Evolutionary conservation across 2,888 invertebrate species (phyloP).

Genomic region (Cybosia mesomella): DNA sequence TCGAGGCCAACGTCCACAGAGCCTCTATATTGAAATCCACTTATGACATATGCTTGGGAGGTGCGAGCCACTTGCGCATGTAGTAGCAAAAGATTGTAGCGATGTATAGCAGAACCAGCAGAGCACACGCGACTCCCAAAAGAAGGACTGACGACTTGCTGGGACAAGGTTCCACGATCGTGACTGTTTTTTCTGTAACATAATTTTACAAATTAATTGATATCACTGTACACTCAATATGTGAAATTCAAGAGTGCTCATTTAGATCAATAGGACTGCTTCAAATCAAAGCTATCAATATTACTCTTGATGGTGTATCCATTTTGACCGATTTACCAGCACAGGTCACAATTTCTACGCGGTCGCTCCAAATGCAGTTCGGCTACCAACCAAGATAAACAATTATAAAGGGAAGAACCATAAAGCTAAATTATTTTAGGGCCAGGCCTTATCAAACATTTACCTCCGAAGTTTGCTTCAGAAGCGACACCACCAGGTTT

Average conservation of each 20-base stretch:
- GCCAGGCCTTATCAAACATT: constrained; percentile 6
- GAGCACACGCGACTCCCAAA: constrained; percentile 95
- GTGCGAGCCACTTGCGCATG: constrained; percentile 96
- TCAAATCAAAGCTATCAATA: not conserved
- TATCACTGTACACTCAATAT: too few species aligned
- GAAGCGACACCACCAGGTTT: constrained; percentile 88
- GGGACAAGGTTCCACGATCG: constrained; percentile 96
- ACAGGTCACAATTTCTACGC: not conserved
- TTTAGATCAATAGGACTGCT: not conserved
- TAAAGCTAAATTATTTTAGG: not conserved
- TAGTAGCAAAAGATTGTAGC: constrained; percentile 97
- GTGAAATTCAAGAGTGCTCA: not conserved
- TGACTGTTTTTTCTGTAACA: constrained; percentile 94
- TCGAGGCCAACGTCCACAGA: constrained; percentile 45
- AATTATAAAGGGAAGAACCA: not conserved
- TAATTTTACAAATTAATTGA: constrained; percentile 11
- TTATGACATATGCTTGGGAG: constrained; percentile 92
- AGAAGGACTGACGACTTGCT: constrained; percentile 97
- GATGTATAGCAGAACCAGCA: constrained; percentile 95
- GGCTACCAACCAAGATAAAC: not conserved
- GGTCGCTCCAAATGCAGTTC: not conserved
- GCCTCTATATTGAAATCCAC: constrained; percentile 31
- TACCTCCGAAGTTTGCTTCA: constrained; percentile 91
- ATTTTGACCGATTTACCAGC: not conserved
- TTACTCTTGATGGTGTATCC: too few species aligned